phyloP scores from a whole-genome alignment of 2,113 vertebrate species.

The Hyaena hyaena region DNA sequence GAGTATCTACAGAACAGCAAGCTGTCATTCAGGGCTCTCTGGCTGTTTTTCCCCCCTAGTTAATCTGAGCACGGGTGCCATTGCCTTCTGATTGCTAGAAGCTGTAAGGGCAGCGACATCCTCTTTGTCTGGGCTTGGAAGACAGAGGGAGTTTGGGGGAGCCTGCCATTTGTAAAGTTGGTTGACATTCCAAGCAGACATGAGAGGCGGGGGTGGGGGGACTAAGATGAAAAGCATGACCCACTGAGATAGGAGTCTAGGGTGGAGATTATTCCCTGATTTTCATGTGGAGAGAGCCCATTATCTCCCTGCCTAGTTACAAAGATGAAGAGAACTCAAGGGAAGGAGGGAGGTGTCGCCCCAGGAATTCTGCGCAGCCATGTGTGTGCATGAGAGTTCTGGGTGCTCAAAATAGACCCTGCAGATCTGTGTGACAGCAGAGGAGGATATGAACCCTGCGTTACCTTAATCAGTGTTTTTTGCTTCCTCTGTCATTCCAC shows the following conservation, averaged over 20 bases:
- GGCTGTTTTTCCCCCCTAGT: neutral
- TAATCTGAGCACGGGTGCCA: neutral
- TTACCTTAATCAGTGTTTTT: neutral
- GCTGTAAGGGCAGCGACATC: too few relatives aligned
- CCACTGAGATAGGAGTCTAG: neutral
- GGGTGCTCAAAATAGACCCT: accelerated
- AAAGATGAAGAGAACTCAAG: neutral
- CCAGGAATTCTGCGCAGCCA: neutral
- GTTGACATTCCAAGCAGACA: neutral
- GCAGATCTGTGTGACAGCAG: neutral
- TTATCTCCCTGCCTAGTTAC: neutral
- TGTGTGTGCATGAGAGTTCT: accelerated
- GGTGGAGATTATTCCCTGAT: neutral
- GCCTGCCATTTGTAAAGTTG: neutral
- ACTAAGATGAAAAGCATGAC: neutral
- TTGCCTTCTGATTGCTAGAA: neutral
- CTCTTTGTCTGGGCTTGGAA: neutral
- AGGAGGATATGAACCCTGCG: neutral
- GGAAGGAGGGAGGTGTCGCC: neutral
- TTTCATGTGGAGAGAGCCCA: neutral
- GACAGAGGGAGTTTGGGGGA: neutral
- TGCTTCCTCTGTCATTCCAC: neutral
- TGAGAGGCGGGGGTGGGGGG: neutral
- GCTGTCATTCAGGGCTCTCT: too few relatives aligned
- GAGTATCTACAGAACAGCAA: neutral